Evolutionary conservation across 2,113 vertebrate genomes (phyloP).

Genomic region (Eupsittula cactorum): DNA sequence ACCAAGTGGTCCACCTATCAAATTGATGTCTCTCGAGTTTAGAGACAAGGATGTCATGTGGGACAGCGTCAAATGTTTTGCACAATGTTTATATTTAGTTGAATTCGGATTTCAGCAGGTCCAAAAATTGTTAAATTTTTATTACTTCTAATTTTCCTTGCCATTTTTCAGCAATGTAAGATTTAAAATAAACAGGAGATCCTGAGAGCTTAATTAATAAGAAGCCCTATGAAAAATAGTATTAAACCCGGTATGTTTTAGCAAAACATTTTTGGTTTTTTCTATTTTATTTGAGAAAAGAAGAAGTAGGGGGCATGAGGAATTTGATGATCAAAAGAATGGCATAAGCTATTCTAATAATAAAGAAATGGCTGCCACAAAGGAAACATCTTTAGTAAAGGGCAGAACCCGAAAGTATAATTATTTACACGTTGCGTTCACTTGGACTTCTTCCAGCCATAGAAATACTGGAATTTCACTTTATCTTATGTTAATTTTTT

Average conservation of each 20-base stretch:
- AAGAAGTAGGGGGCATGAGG: neutral
- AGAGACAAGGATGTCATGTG: too few species aligned
- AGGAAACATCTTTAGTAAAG: too few species aligned
- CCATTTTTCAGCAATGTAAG: neutral
- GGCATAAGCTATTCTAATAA: neutral
- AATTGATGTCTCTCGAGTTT: too few species aligned
- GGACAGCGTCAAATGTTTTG: too few species aligned
- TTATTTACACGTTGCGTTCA: slow-evolving; percentile 2
- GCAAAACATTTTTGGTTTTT: neutral
- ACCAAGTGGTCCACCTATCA: too few species aligned
- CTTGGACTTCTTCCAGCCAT: slow-evolving; percentile 14
- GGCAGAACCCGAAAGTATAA: too few species aligned
- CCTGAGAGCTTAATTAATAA: neutral
- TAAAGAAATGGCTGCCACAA: too few species aligned
- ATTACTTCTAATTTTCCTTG: neutral
- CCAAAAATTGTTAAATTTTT: neutral
- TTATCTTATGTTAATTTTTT: slow-evolving; percentile 36
- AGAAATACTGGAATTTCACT: neutral
- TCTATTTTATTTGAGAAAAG: neutral
- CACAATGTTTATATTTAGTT: neutral
- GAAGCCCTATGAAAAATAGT: neutral
- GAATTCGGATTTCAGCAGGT: neutral
- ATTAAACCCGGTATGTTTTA: neutral
- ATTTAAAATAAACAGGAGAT: neutral
- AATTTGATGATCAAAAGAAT: neutral